Evolutionary conservation across 2,888 invertebrate genomes (phyloP).

Genomic region (Cenopis cana): DNA sequence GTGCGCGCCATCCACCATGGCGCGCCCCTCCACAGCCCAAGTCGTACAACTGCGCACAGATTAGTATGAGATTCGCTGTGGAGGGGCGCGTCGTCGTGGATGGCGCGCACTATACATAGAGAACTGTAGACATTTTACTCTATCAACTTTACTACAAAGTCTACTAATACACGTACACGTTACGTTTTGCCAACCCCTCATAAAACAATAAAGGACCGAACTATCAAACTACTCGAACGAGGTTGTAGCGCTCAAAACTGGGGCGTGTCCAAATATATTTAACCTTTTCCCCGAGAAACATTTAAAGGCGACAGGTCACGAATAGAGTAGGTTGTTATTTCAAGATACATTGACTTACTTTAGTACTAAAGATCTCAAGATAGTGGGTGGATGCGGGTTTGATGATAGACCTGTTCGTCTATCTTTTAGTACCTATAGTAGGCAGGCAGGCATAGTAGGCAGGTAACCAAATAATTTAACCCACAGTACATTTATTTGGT

Average conservation of each 20-base stretch:
- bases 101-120: too few species aligned
- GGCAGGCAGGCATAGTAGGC: too few species aligned
- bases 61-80: too few species aligned
- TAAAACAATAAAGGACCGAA: not conserved
- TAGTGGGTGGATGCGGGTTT: not conserved
- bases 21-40: too few species aligned
- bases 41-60: too few species aligned
- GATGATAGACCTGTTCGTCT: too few species aligned
- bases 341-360: not conserved
- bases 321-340: conserved; percentile 3
- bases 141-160: not conserved
- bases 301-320: conserved; percentile 16
- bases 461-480: too few species aligned
- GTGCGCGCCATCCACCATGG: too few species aligned
- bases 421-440: too few species aligned
- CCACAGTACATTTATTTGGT: too few species aligned
- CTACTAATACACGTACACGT: not conserved
- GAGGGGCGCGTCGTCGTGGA: too few species aligned
- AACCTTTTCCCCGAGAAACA: conserved; percentile 19
- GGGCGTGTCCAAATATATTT: conserved; percentile 27
- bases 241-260: conserved; percentile 8
- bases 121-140: too few species aligned
- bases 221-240: not conserved
- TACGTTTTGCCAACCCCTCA: not conserved
- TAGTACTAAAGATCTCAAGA: not conserved